Evolutionary conservation across 2,113 vertebrate genomes (phyloP), one percentile per base, ranked within the genome.

Genomic region (Dasyurus viverrinus): DNA sequence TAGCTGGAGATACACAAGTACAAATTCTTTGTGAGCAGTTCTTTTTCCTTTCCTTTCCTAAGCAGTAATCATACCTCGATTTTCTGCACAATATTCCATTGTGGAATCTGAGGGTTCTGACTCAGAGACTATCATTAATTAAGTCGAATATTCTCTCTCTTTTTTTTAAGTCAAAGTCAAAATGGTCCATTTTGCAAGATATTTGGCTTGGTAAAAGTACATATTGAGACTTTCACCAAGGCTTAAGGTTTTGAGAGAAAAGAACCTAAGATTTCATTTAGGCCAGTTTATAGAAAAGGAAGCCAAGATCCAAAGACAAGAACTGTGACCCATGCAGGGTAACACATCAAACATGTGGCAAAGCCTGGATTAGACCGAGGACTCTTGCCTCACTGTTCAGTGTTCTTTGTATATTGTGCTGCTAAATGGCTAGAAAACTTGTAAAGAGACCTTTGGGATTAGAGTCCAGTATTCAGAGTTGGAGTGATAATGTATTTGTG

Each of bases 1-100:
- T 98, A 97, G 97, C 96, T 94, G 93, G 89, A n/a, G 53, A 94
- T 92, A 89, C 50, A 91, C 93, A 92, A 93, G 94, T 92, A 76
- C 0, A 42, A 95, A 92, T 97, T 54, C 57, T 94, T 95, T 93
- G 95, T 95, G 93, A 96, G 94, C 91, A 47, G 95, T 93, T 96
- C 93, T 89, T 46, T 55, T 91, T 89, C 52, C 27, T 89, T 94
- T 54, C 22, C 60, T 97, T 97, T 97, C 47, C 93, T 95, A 96
- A 95, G 91, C 55, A 90, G 93, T 92, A 68, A 91, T 95, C 94
- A 91, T 92, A 90, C 95, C 89, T 96, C 92, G 93, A 92, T 53
- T 95, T 95, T 97, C 90, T 95, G 92, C 27, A 92, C 76, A 22
- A 92, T 93, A 68, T 96, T 96, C 92, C 89, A 91, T 95, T 96